phyloP scores from a whole-genome alignment of 23 tunicate species.

The Ascidia mentula region DNA sequence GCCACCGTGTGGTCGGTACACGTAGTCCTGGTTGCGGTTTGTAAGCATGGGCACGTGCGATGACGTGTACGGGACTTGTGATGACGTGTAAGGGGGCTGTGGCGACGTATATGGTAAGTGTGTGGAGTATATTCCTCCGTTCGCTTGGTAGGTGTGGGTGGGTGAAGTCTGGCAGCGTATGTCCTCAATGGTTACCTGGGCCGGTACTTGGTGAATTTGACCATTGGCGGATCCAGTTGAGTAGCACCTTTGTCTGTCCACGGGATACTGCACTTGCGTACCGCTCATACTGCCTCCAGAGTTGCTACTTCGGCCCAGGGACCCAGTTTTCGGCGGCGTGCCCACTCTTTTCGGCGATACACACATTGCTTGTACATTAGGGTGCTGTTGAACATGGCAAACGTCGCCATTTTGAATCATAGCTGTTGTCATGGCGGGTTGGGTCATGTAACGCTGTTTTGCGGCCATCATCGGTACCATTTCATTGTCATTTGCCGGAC shows the following conservation, averaged over 20 bases:
- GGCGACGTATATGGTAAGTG: slow-evolving; percentile 24
- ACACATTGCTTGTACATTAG: background rate
- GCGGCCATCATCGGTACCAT: slow-evolving; percentile 25
- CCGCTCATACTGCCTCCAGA: slow-evolving; percentile 67
- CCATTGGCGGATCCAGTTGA: slow-evolving; percentile 19
- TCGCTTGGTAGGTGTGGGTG: slow-evolving; percentile 9
- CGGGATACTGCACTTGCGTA: slow-evolving; percentile 9
- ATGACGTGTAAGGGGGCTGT: background rate
- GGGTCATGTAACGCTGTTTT: background rate
- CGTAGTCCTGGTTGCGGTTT: slow-evolving; percentile 37
- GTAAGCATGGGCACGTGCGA: slow-evolving; percentile 13
- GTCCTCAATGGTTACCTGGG: slow-evolving; percentile 3
- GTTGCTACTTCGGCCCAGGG: slow-evolving; percentile 58
- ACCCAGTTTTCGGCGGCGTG: slow-evolving; percentile 55
- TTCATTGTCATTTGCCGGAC: slow-evolving; percentile 3
- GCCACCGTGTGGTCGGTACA: slow-evolving; percentile 23
- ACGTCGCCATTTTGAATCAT: slow-evolving; percentile 19
- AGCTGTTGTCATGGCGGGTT: background rate
- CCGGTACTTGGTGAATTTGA: background rate
- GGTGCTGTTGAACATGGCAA: background rate
- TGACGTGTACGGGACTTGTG: slow-evolving; percentile 30
- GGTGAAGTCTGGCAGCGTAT: slow-evolving; percentile 17
- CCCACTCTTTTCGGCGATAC: slow-evolving; percentile 21
- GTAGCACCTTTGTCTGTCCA: slow-evolving; percentile 37
- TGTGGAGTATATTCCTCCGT: slow-evolving; percentile 23